Base-by-base conservation (phyloP, 2,888 invertebrate species). In the Aphrophora alni region DNA sequence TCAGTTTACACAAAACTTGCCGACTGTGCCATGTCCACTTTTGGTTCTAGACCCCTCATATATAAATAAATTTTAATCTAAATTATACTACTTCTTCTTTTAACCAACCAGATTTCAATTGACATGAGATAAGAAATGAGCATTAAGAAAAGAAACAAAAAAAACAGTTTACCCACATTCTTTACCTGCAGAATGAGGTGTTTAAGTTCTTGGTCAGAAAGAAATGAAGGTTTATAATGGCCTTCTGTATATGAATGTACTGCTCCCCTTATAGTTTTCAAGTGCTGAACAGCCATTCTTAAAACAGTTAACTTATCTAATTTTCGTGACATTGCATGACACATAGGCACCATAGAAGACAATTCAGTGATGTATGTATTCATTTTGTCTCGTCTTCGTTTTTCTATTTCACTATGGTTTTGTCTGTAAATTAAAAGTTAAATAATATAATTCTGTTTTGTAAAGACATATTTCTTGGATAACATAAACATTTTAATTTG, bases 331-430 rank as follows among this genome's bases (percentile, higher is more conserved):
- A 97, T 95, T 3, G 97, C 96, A 85, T 95, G 94, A 87, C 98
- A 98, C 96, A 97, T 96, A 0, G 98, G 98, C 25, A 98, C 93
- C 93, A 98, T 94, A 0, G 94, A 91, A 21, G 94, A 95, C 80
- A 98, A 88, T 88, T 98, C 97, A 2, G 94, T 93, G 85, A 98
- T 98, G 89, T 97, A 97, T 0, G 95, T 95, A 89, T 98, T 98
- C 97, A 98, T 98, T 89, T 98, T 98, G 88, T 98, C 97, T 38
- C 98, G 91, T 0, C 98, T 91, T 0, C 98, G 91, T 88, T 98
- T 98, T 89, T 98, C 98, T 82, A 98, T 98, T 89, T 98, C 97
- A 88, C 97, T 97, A 89, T 98, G 98, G 89, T 97, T 98, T 89
- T 97, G 97, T 86, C 97, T 97, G 88, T n/a, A 87, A 86, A 83